These are phyloP conservation scores for Drosophila murphyi DNA, from an alignment of 1,140 invertebrate species.

Conservation along the genomic window DNA sequence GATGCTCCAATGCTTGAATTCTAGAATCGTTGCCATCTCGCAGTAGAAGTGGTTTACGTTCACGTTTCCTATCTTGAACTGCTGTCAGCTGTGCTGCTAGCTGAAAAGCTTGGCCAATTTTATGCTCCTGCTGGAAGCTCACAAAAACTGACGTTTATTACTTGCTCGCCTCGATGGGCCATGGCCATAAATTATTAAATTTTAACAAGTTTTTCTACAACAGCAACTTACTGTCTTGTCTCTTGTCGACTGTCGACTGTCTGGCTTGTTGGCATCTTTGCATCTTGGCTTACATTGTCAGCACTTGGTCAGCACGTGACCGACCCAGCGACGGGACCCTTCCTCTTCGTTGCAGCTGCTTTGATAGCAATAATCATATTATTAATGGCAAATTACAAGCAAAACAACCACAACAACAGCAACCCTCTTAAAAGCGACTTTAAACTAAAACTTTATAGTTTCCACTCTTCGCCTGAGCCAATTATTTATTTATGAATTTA, in stretches of 20 bases:
- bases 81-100: conserved; percentile 41
- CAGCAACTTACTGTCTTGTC: conserved; percentile 57
- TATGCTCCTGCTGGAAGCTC: conserved; percentile 42
- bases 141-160: conserved; percentile 75
- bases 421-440: background rate
- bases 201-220: conserved; percentile 82
- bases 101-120: conserved; percentile 76
- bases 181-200: conserved; percentile 81
- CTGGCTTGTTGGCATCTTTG: conserved; percentile 36
- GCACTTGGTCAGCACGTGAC: conserved; percentile 63
- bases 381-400: conserved; percentile 60
- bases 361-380: conserved; percentile 69
- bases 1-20: background rate
- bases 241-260: conserved; percentile 7
- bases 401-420: background rate
- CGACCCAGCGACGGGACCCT: conserved; percentile 30
- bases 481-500: conserved; percentile 2
- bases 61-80: conserved; percentile 17
- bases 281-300: conserved; percentile 67
- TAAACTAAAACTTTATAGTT: background rate
- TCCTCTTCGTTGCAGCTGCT: conserved; percentile 32
- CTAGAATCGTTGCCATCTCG: background rate
- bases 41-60: conserved; percentile 11
- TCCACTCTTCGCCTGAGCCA: background rate
- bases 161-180: conserved; percentile 39